Percentiles rank a stretch among this genome's conserved stretches.
These are phyloP conservation scores for Cremastobaeus sp. DNA, from an alignment of 2,888 invertebrate species.

Conservation along the genomic window DNA sequence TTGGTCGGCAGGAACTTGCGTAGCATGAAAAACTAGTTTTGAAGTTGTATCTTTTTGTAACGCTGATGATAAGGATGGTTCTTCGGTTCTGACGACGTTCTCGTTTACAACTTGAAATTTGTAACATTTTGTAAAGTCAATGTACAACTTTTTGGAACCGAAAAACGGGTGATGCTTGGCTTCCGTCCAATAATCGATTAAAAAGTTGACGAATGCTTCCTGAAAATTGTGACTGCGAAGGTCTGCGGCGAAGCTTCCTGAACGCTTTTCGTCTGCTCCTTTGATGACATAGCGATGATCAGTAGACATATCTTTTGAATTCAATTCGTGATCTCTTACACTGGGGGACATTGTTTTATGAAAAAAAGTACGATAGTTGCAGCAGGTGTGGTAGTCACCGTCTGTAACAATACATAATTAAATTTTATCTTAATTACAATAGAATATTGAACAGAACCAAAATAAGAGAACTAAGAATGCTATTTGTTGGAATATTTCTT, in stretches of 20 bases:
- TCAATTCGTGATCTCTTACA: constrained; percentile 53
- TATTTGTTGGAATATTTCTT: no score
- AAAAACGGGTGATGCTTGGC: not conserved
- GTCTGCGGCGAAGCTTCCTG: not conserved
- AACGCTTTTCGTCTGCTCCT: constrained; percentile 9
- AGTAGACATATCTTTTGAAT: not conserved
- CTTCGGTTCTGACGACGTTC: constrained; percentile 23
- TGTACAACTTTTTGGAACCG: constrained; percentile 3
- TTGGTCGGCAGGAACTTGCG: constrained; percentile 61
- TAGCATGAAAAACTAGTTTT: constrained; percentile 64
- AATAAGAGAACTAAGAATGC: no score
- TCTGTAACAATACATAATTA: no score
- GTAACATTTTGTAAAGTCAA: constrained; percentile 18
- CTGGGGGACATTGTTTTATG: constrained; percentile 65
- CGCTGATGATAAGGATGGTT: not conserved
- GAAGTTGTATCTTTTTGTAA: constrained; percentile 65
- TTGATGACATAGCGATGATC: constrained; percentile 14
- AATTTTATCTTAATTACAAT: no score
- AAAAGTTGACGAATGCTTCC: not conserved
- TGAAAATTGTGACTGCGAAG: constrained; percentile 3
- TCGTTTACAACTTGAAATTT: constrained; percentile 57
- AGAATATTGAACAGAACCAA: no score
- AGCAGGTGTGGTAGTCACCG: no score
- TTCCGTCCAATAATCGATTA: constrained; percentile 1
- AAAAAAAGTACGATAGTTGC: constrained; percentile 67